Evolutionary conservation across 2,888 invertebrate genomes (phyloP).

Genomic region (Cheilosia urbana): DNA sequence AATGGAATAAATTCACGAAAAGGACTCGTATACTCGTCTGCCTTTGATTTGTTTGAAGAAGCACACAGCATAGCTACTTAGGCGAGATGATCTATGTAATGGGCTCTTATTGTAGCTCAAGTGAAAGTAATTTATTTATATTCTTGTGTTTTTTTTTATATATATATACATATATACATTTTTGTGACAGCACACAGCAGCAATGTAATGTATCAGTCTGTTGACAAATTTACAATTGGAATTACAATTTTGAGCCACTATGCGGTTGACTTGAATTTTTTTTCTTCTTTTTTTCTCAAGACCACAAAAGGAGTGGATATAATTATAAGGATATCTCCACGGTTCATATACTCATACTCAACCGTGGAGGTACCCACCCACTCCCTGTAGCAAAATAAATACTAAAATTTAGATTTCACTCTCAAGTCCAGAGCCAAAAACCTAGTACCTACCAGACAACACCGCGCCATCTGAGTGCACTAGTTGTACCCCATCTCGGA

Average conservation of each 20-base stretch:
- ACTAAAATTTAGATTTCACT: no score
- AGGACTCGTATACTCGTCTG: slow-evolving; percentile 24
- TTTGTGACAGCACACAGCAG: slow-evolving; percentile 34
- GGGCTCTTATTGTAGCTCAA: slow-evolving; percentile 56
- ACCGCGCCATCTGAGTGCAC: no score
- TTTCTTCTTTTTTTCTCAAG: not conserved
- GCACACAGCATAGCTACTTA: slow-evolving; percentile 49
- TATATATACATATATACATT: not conserved
- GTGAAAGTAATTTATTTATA: slow-evolving; percentile 59
- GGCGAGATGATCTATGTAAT: slow-evolving; percentile 68
- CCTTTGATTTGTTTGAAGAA: slow-evolving; percentile 36
- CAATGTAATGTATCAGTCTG: slow-evolving; percentile 39
- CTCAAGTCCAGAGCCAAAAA: no score
- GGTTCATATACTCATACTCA: no score
- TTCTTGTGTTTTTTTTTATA: not conserved
- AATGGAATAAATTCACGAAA: slow-evolving; percentile 77
- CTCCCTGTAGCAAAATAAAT: no score
- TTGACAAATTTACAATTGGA: slow-evolving; percentile 8
- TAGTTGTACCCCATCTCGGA: no score
- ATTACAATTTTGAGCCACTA: no score
- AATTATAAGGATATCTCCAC: no score
- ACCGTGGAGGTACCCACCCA: no score
- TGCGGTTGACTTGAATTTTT: no score
- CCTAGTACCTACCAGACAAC: no score
- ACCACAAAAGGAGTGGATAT: no score